Conservation (phyloP, 2,888 invertebrate genomes). For the Aspidiotus destructor region DNA sequence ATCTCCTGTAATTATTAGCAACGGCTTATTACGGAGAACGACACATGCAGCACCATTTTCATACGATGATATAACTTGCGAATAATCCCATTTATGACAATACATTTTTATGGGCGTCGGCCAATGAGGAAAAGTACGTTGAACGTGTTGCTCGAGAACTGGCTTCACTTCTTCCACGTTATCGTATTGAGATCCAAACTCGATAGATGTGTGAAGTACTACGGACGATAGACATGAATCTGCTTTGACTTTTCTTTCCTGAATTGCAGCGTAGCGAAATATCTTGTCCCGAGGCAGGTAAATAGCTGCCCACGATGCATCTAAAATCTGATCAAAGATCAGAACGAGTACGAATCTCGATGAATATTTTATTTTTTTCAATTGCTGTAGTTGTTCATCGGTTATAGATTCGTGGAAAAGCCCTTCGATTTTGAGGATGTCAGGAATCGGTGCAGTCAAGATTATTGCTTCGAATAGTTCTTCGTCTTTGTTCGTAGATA, state of each 20-base stretch:
- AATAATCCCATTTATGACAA: constrained; percentile 34
- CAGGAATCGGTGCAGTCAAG: constrained; percentile 32
- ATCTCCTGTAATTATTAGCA: constrained; percentile 32
- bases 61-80: constrained; percentile 31
- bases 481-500: constrained; percentile 15
- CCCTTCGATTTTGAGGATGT: constrained; percentile 32
- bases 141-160: constrained; percentile 23
- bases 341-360: constrained; percentile 28
- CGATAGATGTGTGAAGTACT: constrained; percentile 32
- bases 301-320: constrained; percentile 30
- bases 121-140: constrained; percentile 32
- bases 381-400: neutral
- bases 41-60: constrained; percentile 20
- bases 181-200: constrained; percentile 30
- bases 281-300: constrained; percentile 22
- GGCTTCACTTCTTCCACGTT: constrained; percentile 12
- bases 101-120: constrained; percentile 17
- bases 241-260: constrained; percentile 31
- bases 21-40: constrained; percentile 29
- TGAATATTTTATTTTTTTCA: constrained; percentile 31
- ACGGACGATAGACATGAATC: constrained; percentile 21
- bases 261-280: constrained; percentile 34
- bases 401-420: constrained; percentile 10
- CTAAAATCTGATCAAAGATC: constrained; percentile 27
- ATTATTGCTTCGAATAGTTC: constrained; percentile 30